Evolutionary conservation across 2,888 invertebrate species (phyloP).

Genomic region (Tipula confusa): DNA sequence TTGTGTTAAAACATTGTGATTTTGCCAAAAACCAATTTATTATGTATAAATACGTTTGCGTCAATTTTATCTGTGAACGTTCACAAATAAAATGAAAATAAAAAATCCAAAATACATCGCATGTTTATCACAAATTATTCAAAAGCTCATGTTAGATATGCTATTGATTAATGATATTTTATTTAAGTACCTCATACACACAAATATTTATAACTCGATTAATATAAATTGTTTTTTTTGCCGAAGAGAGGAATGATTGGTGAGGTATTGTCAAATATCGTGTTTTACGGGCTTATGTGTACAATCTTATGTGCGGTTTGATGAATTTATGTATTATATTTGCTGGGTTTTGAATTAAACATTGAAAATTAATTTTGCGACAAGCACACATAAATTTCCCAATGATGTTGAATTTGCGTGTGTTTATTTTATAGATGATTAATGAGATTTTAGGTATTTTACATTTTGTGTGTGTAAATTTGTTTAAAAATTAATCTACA

Average conservation of each 20-base stretch:
- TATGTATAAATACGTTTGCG: background rate
- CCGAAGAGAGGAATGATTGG: background rate
- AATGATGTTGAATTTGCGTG: background rate
- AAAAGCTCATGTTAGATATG: background rate
- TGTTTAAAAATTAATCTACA: background rate
- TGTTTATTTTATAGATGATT: background rate
- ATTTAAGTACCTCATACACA: background rate
- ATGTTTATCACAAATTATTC: conserved; percentile 5
- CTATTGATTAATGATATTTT: conserved; percentile 4
- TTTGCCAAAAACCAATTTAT: background rate
- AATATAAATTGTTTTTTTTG: background rate
- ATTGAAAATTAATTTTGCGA: background rate
- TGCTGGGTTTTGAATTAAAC: background rate
- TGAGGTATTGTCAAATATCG: background rate
- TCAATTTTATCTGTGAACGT: background rate
- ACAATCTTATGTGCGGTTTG: background rate
- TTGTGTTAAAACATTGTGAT: background rate
- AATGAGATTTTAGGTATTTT: background rate
- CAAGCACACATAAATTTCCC: conserved; percentile 5
- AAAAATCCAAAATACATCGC: background rate
- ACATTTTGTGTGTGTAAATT: background rate
- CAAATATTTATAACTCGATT: conserved; percentile 5
- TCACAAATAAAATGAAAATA: background rate
- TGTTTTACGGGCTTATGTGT: background rate
- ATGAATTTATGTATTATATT: conserved; percentile 16